phyloP scores from a whole-genome alignment of 2,888 invertebrate genomes.

The Didymodactylos carnosus region DNA sequence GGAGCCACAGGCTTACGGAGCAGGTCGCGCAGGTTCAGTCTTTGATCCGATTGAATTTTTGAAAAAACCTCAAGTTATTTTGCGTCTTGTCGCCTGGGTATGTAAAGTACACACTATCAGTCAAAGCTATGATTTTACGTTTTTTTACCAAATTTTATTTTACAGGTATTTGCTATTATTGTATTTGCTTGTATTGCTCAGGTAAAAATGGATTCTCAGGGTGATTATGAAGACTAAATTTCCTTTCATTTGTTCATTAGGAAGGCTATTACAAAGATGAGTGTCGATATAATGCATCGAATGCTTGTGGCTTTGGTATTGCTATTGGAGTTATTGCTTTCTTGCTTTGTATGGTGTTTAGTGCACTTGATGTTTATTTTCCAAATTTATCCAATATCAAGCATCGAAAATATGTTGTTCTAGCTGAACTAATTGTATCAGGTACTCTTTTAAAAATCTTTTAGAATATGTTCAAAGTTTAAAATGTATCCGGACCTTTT shows the following conservation, averaged over 20 bases:
- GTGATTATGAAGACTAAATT: too few species aligned
- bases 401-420: constrained; percentile 78
- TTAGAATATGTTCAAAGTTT: not conserved
- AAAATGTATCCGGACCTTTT: constrained; percentile 31
- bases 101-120: too few species aligned
- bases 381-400: constrained; percentile 96
- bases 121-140: too few species aligned
- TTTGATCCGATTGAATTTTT: constrained; percentile 68
- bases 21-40: constrained; percentile 68
- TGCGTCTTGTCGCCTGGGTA: constrained; percentile 73
- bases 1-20: constrained; percentile 55
- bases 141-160: constrained; percentile 34
- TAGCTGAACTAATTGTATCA: constrained; percentile 73
- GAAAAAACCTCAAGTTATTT: constrained; percentile 76
- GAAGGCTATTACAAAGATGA: constrained; percentile 41
- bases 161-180: constrained; percentile 77
- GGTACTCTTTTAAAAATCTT: constrained; percentile 40
- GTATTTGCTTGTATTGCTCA: constrained; percentile 81
- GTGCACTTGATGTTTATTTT: constrained; percentile 68
- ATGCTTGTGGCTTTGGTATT: constrained; percentile 72
- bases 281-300: constrained; percentile 65
- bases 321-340: constrained; percentile 72
- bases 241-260: too few species aligned
- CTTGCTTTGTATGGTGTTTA: constrained; percentile 55
- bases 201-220: too few species aligned